Evolutionary conservation across 2,888 invertebrate genomes (phyloP).

Genomic region (Pseudoips prasinana): DNA sequence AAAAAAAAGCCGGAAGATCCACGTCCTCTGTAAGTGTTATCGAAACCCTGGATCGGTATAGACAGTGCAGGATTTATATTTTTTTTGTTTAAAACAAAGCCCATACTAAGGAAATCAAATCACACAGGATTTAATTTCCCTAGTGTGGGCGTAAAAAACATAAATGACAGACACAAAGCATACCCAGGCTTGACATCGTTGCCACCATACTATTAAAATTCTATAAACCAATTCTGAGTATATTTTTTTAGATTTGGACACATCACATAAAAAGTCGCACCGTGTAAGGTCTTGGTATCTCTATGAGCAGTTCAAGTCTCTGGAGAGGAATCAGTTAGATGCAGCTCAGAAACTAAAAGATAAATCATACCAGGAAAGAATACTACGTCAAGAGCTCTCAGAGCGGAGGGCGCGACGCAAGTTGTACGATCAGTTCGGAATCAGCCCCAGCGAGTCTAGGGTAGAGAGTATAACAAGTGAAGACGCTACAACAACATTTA

Average conservation of each 20-base stretch:
- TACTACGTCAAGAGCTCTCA: slow-evolving; percentile 57
- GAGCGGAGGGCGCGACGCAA: slow-evolving; percentile 59
- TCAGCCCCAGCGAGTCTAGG: slow-evolving; percentile 44
- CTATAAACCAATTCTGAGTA: too few relatives aligned
- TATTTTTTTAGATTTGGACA: slow-evolving; percentile 55
- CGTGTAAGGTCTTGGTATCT: slow-evolving; percentile 72
- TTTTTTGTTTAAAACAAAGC: too few relatives aligned
- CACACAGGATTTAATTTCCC: too few relatives aligned
- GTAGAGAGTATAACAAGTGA: slow-evolving; percentile 32
- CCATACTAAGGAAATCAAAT: too few relatives aligned
- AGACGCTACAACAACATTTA: slow-evolving; percentile 32
- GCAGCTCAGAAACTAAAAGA: slow-evolving; percentile 58
- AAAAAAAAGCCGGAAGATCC: too few relatives aligned
- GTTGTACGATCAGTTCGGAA: slow-evolving; percentile 47
- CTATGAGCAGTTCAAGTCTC: slow-evolving; percentile 69
- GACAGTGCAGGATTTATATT: too few relatives aligned
- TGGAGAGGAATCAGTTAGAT: slow-evolving; percentile 62
- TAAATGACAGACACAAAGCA: neutral
- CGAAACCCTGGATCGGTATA: too few relatives aligned
- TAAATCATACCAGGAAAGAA: slow-evolving; percentile 55
- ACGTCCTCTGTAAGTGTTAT: too few relatives aligned
- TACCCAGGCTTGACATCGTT: too few relatives aligned
- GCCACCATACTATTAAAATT: too few relatives aligned
- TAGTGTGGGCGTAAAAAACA: neutral
- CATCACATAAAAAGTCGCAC: slow-evolving; percentile 52